Percentiles rank a stretch among this genome's conserved stretches.
Conservation (phyloP, 2,113 vertebrate genomes). For the Aegotheles bennettii region DNA sequence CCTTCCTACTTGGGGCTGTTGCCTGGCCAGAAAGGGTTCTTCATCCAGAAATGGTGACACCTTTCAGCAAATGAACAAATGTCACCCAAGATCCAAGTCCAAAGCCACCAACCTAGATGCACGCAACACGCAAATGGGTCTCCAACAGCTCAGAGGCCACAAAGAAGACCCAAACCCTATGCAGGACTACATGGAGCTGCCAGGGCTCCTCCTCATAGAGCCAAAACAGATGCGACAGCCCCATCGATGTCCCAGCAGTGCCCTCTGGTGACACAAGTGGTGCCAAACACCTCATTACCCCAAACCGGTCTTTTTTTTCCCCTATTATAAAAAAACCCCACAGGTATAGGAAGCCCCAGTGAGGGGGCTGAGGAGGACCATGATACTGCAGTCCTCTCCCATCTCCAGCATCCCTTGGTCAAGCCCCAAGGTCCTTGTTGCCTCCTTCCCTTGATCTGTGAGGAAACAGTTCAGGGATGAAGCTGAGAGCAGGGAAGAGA, state of each 20-base stretch:
- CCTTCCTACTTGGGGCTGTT: accelerated
- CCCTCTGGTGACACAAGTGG: not conserved
- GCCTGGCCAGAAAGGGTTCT: not conserved
- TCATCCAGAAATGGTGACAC: accelerated
- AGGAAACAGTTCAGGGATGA: not conserved
- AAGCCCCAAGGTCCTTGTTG: not conserved
- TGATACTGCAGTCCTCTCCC: not conserved
- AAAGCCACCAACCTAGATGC: not conserved
- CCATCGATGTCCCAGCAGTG: not conserved
- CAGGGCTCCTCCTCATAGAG: not conserved
- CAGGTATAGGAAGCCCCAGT: not conserved
- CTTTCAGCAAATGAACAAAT: not conserved
- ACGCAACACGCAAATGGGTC: not conserved
- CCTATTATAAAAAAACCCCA: accelerated
- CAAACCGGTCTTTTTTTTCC: accelerated
- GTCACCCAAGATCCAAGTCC: not conserved
- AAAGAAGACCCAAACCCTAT: not conserved
- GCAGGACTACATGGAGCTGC: not conserved
- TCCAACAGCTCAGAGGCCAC: not conserved
- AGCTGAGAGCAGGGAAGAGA: not conserved
- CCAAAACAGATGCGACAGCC: not conserved
- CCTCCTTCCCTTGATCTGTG: no score
- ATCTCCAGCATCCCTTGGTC: not conserved
- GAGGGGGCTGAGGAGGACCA: not conserved
- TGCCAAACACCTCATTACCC: not conserved